These are phyloP conservation scores for Aphelocoma californica DNA, from an alignment of 2,797 vertebrate species.

Conservation along the genomic window DNA sequence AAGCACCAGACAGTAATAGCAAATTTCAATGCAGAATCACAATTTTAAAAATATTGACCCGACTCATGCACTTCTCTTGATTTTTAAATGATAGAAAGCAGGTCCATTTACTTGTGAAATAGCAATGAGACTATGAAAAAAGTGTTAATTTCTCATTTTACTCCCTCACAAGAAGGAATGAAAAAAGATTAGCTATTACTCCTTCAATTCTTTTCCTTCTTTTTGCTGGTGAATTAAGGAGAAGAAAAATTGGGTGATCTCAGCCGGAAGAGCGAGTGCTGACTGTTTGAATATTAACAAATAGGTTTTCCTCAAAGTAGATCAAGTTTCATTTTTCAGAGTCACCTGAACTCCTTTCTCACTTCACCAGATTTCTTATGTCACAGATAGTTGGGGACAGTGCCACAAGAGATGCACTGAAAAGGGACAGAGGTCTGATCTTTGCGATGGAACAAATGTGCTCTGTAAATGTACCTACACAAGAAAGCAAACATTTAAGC, in stretches of 20 bases:
- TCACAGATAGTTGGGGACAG: not conserved
- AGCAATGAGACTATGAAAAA: not conserved
- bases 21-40: not conserved
- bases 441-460: not conserved
- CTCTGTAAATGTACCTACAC: not conserved
- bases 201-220: not conserved
- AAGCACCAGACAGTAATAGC: not conserved
- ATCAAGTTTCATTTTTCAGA: not conserved
- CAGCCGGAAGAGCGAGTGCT: not conserved
- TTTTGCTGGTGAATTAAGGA: not conserved
- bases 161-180: not conserved
- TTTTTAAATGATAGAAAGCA: not conserved
- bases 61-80: not conserved
- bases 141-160: not conserved
- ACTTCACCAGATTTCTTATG: not conserved
- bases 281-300: not conserved
- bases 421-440: not conserved
- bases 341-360: not conserved
- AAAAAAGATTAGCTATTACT: not conserved
- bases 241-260: not conserved
- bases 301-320: not conserved
- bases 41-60: not conserved
- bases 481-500: not conserved
- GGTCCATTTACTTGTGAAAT: not conserved
- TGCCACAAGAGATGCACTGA: not conserved